phyloP scores from a whole-genome alignment of 2,797 vertebrate genomes.

The Halcyon chelicuti region DNA sequence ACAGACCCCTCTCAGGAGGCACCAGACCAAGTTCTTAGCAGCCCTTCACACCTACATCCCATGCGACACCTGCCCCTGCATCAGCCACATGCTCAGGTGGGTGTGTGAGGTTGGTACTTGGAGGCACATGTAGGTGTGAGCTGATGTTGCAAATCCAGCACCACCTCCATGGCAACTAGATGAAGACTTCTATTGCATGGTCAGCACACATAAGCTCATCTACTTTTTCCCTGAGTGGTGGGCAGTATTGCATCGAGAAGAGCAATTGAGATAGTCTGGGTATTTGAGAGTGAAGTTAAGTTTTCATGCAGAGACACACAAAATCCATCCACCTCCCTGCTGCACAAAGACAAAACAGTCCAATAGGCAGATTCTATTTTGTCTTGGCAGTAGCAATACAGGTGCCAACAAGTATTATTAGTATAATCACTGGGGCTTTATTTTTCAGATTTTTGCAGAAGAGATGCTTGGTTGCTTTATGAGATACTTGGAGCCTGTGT shows the following conservation, averaged over 20 bases:
- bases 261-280: background rate
- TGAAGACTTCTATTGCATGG: background rate
- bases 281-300: background rate
- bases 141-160: background rate
- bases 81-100: background rate
- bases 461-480: background rate
- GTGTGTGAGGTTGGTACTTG: background rate
- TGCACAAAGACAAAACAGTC: background rate
- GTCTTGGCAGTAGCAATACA: background rate
- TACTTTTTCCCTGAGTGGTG: background rate
- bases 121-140: rapidly evolving
- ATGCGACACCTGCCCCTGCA: background rate
- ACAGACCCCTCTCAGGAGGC: background rate
- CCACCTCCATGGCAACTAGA: rapidly evolving
- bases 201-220: background rate
- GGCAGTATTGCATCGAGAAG: background rate
- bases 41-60: background rate
- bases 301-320: background rate
- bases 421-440: background rate
- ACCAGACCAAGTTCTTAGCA: background rate
- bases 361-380: background rate
- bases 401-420: background rate
- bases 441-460: background rate
- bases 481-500: background rate
- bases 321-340: background rate